Evolutionary conservation across 2,888 invertebrate genomes (phyloP).

Genomic region (Rhopalosiphum nymphaeae): DNA sequence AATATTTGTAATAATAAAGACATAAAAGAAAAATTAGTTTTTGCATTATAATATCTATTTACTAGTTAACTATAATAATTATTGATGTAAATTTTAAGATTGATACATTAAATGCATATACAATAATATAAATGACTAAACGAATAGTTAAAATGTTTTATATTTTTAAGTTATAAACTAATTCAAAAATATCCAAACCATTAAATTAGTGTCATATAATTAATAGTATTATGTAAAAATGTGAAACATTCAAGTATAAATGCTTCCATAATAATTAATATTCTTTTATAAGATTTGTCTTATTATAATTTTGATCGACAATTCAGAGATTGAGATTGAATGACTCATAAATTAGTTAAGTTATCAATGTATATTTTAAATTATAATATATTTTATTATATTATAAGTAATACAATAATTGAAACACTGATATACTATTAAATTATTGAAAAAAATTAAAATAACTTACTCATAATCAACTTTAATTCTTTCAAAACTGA

Average conservation of each 20-base stretch:
- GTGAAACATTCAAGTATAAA: neutral
- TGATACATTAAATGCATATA: neutral
- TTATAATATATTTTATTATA: neutral
- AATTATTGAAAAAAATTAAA: neutral
- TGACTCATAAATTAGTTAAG: neutral
- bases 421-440: neutral
- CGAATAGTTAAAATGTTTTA: neutral
- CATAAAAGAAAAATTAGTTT: neutral
- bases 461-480: constrained; percentile 51
- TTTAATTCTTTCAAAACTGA: constrained; percentile 53
- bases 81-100: neutral
- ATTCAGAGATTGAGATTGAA: neutral
- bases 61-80: neutral
- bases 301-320: neutral
- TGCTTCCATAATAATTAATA: neutral
- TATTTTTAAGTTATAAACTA: neutral
- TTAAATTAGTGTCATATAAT: neutral
- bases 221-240: neutral
- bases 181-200: neutral
- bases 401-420: neutral
- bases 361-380: neutral
- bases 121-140: neutral
- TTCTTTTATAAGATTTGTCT: neutral
- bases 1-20: neutral
- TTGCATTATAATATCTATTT: neutral